Conservation (phyloP, 2,797 vertebrate species). For the Micrastur ruficollis region DNA sequence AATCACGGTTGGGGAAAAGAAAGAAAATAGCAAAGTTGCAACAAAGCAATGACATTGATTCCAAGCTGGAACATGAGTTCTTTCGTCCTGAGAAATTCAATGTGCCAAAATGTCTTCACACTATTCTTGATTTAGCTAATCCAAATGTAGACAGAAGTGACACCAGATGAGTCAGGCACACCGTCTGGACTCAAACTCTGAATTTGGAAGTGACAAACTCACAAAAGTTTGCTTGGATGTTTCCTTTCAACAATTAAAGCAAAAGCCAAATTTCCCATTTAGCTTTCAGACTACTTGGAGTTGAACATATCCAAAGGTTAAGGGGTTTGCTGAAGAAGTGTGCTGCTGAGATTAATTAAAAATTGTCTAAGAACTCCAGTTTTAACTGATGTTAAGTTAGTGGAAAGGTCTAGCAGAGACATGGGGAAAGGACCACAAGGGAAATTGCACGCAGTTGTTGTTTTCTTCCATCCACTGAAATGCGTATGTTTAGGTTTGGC, state of each 20-base stretch:
- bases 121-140: slow-evolving; percentile 42
- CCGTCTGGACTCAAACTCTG: slow-evolving; percentile 27
- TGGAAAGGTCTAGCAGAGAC: not conserved
- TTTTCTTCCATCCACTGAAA: not conserved
- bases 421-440: not conserved
- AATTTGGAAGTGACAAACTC: slow-evolving; percentile 27
- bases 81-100: not conserved
- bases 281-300: not conserved
- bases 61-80: not conserved
- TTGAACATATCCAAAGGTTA: not conserved
- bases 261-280: not conserved
- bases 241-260: slow-evolving; percentile 21
- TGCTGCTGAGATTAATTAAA: not conserved
- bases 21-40: not conserved
- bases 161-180: slow-evolving; percentile 49
- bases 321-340: not conserved
- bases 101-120: not conserved
- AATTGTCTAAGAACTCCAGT: not conserved
- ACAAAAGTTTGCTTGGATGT: slow-evolving; percentile 14
- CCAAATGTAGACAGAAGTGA: slow-evolving; percentile 36
- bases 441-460: not conserved
- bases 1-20: not conserved
- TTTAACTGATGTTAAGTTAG: not conserved
- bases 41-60: not conserved
- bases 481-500: not conserved